Evolutionary conservation across 2,888 invertebrate genomes (phyloP).

Genomic region (Ennomos erosarius): DNA sequence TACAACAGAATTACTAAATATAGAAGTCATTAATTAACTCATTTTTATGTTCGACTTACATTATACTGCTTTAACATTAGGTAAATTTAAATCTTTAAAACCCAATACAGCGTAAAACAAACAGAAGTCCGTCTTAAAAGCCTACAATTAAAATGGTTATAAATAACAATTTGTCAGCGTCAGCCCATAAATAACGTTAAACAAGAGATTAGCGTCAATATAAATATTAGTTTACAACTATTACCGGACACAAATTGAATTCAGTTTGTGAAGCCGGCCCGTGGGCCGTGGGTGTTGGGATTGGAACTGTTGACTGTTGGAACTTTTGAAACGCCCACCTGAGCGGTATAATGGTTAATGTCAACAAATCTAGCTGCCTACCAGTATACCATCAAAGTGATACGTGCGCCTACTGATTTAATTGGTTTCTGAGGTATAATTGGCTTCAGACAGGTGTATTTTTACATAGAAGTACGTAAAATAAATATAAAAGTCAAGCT

Average conservation of each 20-base stretch:
- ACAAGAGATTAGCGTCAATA: slow-evolving; percentile 38
- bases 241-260: slow-evolving; percentile 34
- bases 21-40: no score
- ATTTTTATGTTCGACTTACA: no score
- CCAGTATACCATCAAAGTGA: neutral
- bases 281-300: slow-evolving; percentile 1
- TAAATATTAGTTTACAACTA: slow-evolving; percentile 39
- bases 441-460: no score
- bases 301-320: slow-evolving; percentile 1
- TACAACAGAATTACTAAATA: no score
- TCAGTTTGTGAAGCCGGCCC: slow-evolving; percentile 22
- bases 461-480: no score
- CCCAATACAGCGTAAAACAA: slow-evolving; percentile 12
- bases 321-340: slow-evolving; percentile 14
- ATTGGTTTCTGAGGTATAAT: slow-evolving; percentile 4
- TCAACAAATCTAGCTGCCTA: slow-evolving; percentile 12
- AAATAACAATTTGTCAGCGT: slow-evolving; percentile 29
- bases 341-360: slow-evolving; percentile 10
- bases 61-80: slow-evolving; percentile 20
- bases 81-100: slow-evolving; percentile 36
- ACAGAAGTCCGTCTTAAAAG: slow-evolving; percentile 19
- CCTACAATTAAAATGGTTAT: slow-evolving; percentile 9
- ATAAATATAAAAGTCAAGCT: no score
- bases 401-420: neutral
- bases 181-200: slow-evolving; percentile 26